Base-by-base conservation (phyloP, 2,113 vertebrate genomes). In the Climacteris rufus region DNA sequence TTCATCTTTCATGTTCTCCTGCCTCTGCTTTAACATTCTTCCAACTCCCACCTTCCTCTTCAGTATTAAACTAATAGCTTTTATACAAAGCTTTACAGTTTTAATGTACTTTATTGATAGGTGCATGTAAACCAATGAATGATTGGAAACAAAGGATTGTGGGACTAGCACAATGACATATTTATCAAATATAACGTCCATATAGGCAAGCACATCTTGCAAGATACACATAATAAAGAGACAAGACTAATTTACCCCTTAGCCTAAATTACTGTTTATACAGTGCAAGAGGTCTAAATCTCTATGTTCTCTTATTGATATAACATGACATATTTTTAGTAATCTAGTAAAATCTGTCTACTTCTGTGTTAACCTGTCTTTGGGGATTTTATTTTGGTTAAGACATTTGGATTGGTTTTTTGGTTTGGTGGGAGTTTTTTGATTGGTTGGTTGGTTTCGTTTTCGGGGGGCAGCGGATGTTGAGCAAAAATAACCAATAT, bases 321-420 rank as follows among this genome's bases (percentile, higher is more conserved):
- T 6, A 60, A 52, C 4, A 52, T 22, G 12, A 54, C 6, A 5
- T 25, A 24, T 35, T 77, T 89, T 65, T 42, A 50, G 25, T 23
- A 54, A 57, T 44, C 37, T 47, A 63, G 14, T 49, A 89, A 77
- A 88, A 71, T 60, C 23, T 24, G 10, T n/a, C 37, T 60, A 22
- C 5, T 65, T 83, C 28, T 28, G 13, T 28, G 35, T 49, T 66
- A 76, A 50, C 19, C 10, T 60, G 6, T 57, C 47, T 57, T 45
- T 11, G 28, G 24, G 15, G 7, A 35, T 47, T 30, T 44, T 91
- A n/a, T 42, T 42, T 54, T 57, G 14, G 8, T n/a, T 40, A 63
- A 57, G 20, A 59, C 1, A 33, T 83, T 37, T 2, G 2, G 9
- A 7, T 75, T 15, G 10, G 0, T 4, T 31, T 61, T 59, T 10